A percentile compares a stretch with the other conserved stretches of the same genome.
These are phyloP conservation scores for Troilus luridus DNA, from an alignment of 2,888 invertebrate genomes.

Conservation along the genomic window DNA sequence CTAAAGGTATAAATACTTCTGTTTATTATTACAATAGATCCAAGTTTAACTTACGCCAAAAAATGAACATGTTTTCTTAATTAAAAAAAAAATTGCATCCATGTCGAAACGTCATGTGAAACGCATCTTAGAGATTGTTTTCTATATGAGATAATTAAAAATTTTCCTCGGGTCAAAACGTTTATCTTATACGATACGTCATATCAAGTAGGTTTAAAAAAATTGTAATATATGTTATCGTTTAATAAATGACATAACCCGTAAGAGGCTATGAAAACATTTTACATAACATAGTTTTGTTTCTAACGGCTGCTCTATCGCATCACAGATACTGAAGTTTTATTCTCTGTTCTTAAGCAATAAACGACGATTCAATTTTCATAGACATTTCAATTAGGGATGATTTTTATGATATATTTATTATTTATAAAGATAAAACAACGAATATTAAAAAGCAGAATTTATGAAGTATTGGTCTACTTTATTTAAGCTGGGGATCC, in stretches of 20 bases:
- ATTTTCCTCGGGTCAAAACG: not conserved
- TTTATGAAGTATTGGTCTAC: not conserved
- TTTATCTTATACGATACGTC: not conserved
- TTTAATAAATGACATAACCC: slow-evolving; percentile 15
- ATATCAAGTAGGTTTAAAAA: not conserved
- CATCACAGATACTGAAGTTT: not conserved
- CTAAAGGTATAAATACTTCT: too few species aligned
- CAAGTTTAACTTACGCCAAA: too few species aligned
- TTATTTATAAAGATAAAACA: too few species aligned
- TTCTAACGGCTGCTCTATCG: not conserved
- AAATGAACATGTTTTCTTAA: too few species aligned
- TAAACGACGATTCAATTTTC: not conserved
- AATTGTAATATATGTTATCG: not conserved
- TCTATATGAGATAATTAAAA: not conserved
- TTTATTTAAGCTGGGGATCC: not conserved
- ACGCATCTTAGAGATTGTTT: not conserved
- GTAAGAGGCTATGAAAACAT: not conserved
- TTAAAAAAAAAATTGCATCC: not conserved
- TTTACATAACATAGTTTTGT: slow-evolving; percentile 3
- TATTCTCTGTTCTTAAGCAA: not conserved
- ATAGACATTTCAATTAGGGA: not conserved
- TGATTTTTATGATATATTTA: not conserved
- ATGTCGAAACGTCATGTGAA: not conserved
- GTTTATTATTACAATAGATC: too few species aligned
- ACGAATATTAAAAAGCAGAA: not conserved